Percentiles rank a stretch among this genome's conserved stretches.
Evolutionary conservation across 2,888 invertebrate species (phyloP).

Genomic region (Euphydryas editha): DNA sequence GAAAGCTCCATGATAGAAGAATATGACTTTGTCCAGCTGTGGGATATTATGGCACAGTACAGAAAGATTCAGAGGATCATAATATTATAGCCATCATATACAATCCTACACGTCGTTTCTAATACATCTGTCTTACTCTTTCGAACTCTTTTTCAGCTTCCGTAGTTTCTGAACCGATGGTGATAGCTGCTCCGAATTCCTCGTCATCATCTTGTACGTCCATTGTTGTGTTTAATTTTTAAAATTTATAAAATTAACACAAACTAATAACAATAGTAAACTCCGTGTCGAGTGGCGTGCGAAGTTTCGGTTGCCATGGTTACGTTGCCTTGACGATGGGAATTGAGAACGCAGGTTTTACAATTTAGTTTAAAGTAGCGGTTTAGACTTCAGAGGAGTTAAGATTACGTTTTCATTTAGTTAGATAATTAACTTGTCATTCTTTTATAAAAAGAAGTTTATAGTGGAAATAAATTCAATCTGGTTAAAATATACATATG

Average conservation of each 20-base stretch:
- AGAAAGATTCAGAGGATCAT: too few species aligned
- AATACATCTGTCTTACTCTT: slow-evolving; percentile 51
- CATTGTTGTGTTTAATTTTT: slow-evolving; percentile 38
- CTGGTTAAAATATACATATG: too few species aligned
- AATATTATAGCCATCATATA: too few species aligned
- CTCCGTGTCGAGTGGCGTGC: slow-evolving; percentile 19
- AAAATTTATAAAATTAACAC: slow-evolving; percentile 34
- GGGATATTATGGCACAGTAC: too few species aligned
- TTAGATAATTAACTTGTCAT: too few species aligned
- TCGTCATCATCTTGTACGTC: slow-evolving; percentile 63
- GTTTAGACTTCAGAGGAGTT: too few species aligned
- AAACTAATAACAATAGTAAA: slow-evolving; percentile 46
- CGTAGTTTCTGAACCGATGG: slow-evolving; percentile 70
- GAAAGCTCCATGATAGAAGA: too few species aligned
- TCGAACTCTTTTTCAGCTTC: slow-evolving; percentile 75
- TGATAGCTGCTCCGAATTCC: slow-evolving; percentile 59
- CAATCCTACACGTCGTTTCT: too few species aligned
- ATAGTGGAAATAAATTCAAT: too few species aligned
- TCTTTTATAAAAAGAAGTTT: too few species aligned
- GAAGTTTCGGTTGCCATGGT: slow-evolving; percentile 45
- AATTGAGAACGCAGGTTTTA: background rate
- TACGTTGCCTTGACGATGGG: slow-evolving; percentile 24
- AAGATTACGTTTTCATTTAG: too few species aligned
- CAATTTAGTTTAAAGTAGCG: background rate
- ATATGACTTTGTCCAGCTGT: too few species aligned